Evolutionary conservation across 2,888 invertebrate species (phyloP).

Genomic region (Brachypterus glaber): DNA sequence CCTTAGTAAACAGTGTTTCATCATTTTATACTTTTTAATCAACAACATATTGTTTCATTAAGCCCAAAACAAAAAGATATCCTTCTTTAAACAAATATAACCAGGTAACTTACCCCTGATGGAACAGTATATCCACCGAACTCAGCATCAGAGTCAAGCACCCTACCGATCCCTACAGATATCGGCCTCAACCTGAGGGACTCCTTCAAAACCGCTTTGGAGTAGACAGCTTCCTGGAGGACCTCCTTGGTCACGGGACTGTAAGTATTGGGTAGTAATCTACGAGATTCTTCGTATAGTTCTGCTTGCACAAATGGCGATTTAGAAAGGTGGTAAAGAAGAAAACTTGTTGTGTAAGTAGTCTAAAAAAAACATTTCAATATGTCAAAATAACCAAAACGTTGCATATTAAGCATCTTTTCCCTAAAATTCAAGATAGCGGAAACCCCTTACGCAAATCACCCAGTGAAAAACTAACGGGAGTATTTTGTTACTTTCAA

Average conservation of each 20-base stretch:
- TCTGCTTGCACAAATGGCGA: slow-evolving; percentile 59
- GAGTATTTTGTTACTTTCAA: too few relatives aligned
- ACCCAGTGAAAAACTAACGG: too few relatives aligned
- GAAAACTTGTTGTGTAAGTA: slow-evolving; percentile 66
- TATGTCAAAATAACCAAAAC: not conserved
- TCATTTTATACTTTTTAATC: too few relatives aligned
- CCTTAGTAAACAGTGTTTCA: too few relatives aligned
- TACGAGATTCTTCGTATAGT: slow-evolving; percentile 30
- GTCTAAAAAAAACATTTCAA: slow-evolving; percentile 48
- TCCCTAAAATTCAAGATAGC: not conserved
- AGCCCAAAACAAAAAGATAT: not conserved
- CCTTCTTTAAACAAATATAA: not conserved
- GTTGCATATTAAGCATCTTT: not conserved
- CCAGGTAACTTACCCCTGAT: slow-evolving; percentile 52
- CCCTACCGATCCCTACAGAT: slow-evolving; percentile 71
- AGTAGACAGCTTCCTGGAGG: slow-evolving; percentile 55
- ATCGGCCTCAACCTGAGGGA: slow-evolving; percentile 72
- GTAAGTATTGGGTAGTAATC: slow-evolving; percentile 45
- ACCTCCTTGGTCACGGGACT: slow-evolving; percentile 49
- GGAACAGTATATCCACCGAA: slow-evolving; percentile 68
- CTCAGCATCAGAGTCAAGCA: slow-evolving; percentile 57
- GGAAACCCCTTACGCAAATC: not conserved
- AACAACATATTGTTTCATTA: too few relatives aligned
- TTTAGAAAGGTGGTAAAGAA: slow-evolving; percentile 67
- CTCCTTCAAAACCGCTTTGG: slow-evolving; percentile 78